A percentile compares a stretch with the other conserved stretches of the same genome.
phyloP scores from a whole-genome alignment of 2,888 invertebrate species.

The Sphaerophoria taeniata region DNA sequence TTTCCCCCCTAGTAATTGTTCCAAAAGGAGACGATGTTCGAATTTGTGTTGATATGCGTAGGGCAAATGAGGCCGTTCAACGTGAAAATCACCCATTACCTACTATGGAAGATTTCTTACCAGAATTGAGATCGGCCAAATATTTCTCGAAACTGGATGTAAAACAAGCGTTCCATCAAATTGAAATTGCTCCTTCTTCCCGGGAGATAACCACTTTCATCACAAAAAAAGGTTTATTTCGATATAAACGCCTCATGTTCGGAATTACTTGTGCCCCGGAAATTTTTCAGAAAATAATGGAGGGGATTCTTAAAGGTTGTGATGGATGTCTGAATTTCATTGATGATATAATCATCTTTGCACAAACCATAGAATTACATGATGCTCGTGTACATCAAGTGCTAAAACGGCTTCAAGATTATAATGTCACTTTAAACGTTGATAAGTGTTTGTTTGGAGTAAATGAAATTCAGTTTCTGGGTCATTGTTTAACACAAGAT shows the following conservation, averaged over 20 bases:
- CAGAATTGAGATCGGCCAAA: not conserved
- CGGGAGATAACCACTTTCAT: not conserved
- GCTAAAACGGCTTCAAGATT: not conserved
- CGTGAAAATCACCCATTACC: too few species aligned
- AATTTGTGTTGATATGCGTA: not conserved
- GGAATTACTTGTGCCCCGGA: too few species aligned
- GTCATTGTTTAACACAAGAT: slow-evolving; percentile 3
- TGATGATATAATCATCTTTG: too few species aligned
- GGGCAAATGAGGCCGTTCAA: not conserved
- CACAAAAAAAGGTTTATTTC: slow-evolving; percentile 9
- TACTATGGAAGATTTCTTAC: slow-evolving; percentile 5
- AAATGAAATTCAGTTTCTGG: not conserved
- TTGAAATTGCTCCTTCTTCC: slow-evolving; percentile 1
- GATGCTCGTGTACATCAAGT: not conserved
- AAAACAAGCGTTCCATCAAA: slow-evolving; percentile 6
- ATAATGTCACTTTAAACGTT: not conserved
- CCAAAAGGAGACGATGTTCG: not conserved
- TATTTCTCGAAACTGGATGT: slow-evolving; percentile 2
- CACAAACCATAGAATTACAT: not conserved
- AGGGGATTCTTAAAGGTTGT: not conserved
- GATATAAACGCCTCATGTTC: not conserved
- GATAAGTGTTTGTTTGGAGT: not conserved
- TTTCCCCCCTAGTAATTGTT: not conserved
- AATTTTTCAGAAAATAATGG: not conserved
- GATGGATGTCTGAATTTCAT: not conserved